Conservation (phyloP, 1,140 invertebrate genomes). For the Zaprionus gabonicus region DNA sequence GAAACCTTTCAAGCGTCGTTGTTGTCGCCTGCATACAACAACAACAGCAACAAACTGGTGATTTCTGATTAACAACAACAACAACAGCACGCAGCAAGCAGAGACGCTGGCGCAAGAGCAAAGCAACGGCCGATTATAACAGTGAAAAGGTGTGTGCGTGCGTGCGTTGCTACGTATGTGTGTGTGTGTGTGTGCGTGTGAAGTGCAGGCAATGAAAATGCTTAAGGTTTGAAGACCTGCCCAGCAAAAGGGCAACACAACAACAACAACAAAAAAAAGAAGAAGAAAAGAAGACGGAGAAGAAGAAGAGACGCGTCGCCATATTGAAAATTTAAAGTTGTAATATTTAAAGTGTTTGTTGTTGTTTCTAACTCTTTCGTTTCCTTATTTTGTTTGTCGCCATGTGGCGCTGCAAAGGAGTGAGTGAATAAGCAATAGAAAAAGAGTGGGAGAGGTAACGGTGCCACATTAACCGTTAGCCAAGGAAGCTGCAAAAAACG, state of each 20-base stretch:
- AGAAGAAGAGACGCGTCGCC: constrained; percentile 40
- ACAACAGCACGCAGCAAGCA: constrained; percentile 33
- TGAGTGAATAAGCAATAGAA: not conserved
- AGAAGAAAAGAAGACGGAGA: constrained; percentile 27
- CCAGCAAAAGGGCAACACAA: constrained; percentile 42
- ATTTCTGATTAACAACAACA: constrained; percentile 68
- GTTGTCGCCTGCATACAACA: constrained; percentile 54
- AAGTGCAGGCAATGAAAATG: constrained; percentile 47
- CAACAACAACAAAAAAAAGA: constrained; percentile 33
- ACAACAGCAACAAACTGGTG: constrained; percentile 52
- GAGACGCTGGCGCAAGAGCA: constrained; percentile 40
- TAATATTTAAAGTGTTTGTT: constrained; percentile 14
- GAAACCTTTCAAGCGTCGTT: constrained; percentile 80
- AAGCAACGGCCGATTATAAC: constrained; percentile 63
- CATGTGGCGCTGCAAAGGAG: constrained; percentile 38
- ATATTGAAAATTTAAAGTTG: constrained; percentile 54
- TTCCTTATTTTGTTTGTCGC: constrained; percentile 19
- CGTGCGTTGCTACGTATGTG: not conserved
- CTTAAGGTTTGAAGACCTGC: constrained; percentile 52
- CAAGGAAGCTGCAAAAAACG: not conserved
- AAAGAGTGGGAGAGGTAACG: not conserved
- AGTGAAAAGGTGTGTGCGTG: constrained; percentile 49
- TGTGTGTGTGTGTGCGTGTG: constrained; percentile 14
- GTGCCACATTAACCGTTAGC: too few species aligned
- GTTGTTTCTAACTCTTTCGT: constrained; percentile 34